Evolutionary conservation across 2,888 invertebrate genomes (phyloP).

Genomic region (Drosophila mimica): DNA sequence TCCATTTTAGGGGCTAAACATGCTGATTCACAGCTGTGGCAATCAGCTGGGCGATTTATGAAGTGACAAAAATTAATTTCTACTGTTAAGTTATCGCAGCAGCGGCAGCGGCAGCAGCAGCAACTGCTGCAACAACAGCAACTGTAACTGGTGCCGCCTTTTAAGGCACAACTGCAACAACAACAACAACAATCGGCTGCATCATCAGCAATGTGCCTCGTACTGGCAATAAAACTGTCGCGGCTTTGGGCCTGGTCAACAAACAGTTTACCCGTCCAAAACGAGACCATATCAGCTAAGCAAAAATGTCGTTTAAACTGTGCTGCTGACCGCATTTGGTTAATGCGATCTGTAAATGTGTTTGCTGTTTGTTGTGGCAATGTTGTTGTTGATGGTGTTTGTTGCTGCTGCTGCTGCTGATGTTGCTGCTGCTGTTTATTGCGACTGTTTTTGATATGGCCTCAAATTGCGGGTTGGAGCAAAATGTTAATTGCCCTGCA

Average conservation of each 20-base stretch:
- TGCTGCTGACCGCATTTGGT: constrained; percentile 81
- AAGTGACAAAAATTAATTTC: constrained; percentile 85
- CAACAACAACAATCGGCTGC: constrained; percentile 29
- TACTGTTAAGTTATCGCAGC: constrained; percentile 80
- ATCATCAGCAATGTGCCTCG: constrained; percentile 24
- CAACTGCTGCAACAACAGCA: constrained; percentile 34
- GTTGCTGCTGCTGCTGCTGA: neutral
- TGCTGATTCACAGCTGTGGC: constrained; percentile 10
- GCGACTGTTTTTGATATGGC: constrained; percentile 45
- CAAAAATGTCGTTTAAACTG: constrained; percentile 79
- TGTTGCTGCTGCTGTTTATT: constrained; percentile 5
- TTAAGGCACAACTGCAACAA: constrained; percentile 58
- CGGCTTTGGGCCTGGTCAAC: constrained; percentile 37
- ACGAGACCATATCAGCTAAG: constrained; percentile 77
- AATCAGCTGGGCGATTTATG: constrained; percentile 75
- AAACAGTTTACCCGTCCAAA: constrained; percentile 60
- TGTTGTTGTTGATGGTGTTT: constrained; percentile 19
- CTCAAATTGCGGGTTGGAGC: constrained; percentile 52
- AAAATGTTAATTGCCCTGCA: constrained; percentile 53
- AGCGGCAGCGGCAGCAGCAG: neutral
- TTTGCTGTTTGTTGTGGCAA: constrained; percentile 23
- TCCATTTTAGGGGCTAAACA: constrained; percentile 17
- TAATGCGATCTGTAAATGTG: constrained; percentile 65
- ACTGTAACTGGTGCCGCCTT: constrained; percentile 63
- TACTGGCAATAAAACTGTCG: constrained; percentile 82